Evolutionary conservation across 1,140 invertebrate genomes (phyloP).

Genomic region (Saccostrea echinata): DNA sequence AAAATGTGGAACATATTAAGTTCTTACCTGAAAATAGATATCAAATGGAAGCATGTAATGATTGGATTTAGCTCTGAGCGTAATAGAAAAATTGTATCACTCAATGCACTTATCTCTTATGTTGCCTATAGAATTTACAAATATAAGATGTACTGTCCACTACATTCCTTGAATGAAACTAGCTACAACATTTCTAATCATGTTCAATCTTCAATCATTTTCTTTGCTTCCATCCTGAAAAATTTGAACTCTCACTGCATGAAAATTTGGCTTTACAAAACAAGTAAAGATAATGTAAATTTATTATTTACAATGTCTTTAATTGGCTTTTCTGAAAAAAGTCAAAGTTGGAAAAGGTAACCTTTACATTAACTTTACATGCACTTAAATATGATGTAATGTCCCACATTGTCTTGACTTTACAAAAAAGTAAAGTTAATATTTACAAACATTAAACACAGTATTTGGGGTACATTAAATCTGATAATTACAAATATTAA

Average conservation of each 20-base stretch:
- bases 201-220: background rate
- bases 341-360: too few relatives aligned
- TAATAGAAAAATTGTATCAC: background rate
- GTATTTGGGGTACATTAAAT: too few relatives aligned
- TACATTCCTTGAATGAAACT: background rate
- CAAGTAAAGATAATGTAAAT: too few relatives aligned
- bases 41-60: constrained; percentile 4
- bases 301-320: too few relatives aligned
- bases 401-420: too few relatives aligned
- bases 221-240: background rate
- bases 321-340: too few relatives aligned
- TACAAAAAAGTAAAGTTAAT: too few relatives aligned
- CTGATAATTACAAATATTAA: too few relatives aligned
- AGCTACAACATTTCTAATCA: background rate
- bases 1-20: background rate
- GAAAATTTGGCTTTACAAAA: too few relatives aligned
- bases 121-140: background rate
- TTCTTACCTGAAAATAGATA: background rate
- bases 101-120: background rate
- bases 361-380: too few relatives aligned
- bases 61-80: background rate
- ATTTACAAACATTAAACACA: too few relatives aligned
- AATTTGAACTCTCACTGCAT: background rate
- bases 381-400: too few relatives aligned
- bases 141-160: constrained; percentile 4